Evolutionary conservation across 1,140 invertebrate species (phyloP), one percentile per base, ranked within the genome.

Genomic region (Pseudomyrmex pallidus): DNA sequence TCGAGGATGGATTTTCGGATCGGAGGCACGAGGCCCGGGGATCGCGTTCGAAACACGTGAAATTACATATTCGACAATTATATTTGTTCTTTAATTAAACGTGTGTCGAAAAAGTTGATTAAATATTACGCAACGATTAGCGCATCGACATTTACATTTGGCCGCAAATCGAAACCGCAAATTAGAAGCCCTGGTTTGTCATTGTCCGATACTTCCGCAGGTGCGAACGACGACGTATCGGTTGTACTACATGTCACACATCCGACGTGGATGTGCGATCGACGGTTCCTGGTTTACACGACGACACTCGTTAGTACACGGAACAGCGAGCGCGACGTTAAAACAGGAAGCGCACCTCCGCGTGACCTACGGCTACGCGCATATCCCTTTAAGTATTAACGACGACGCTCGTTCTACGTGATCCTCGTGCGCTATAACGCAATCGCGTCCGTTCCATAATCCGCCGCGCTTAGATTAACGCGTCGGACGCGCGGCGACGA

Each of bases 281-380:
- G 35, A 35, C 7, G 48, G 61, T 63, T 82, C 68, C 68, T 62
- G 57, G 73, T 82, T 35, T 74, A 74, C 70, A 63, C 61, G 78
- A 74, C 48, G 46, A 74, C 78, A 63, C 78, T 82, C 70, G 70
- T 82, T 82, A 74, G 70, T 82, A 82, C 78, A 82, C 78, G 72
- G 68, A 57, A 74, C 68, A 48, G 78, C 61, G 72, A 62, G 48
- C 57, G 78, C 70, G 61, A 62, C 57, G 70, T 89, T 90, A 82
- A 7, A 35, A 87, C 63, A 89, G 90, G 90, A 91, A 91, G 87
- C 74, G 88, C 68, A 86, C 61, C 76, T 89, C 82, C 80, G 86
- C 89, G 88, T 84, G 85, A 86, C 62, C 63, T 50, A 35, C 35
- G 35, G 64, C 52, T 52, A 62, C 76, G 61, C 15, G 52, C 50